Percentiles rank a stretch among this genome's conserved stretches.
phyloP scores from a whole-genome alignment of 2,797 vertebrate genomes.

The Paguma larvata region DNA sequence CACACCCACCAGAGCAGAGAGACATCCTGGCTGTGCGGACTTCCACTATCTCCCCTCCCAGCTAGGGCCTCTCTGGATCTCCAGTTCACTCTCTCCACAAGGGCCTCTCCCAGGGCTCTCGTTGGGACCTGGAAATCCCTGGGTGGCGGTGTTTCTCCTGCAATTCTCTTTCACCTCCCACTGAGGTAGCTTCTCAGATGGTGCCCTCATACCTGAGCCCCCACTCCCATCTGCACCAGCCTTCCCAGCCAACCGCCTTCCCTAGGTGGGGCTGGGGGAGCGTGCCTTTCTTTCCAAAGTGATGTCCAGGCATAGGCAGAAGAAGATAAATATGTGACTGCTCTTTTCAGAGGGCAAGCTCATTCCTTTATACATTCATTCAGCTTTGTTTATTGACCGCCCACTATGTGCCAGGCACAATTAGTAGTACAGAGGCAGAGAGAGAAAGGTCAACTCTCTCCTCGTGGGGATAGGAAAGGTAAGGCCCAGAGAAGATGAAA shows the following conservation, averaged over 20 bases:
- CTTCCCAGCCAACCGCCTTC: neutral
- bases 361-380: neutral
- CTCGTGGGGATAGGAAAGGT: neutral
- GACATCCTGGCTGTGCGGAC: rapidly evolving
- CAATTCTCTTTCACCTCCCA: neutral
- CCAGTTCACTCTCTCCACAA: neutral
- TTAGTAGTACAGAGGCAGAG: neutral
- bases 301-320: neutral
- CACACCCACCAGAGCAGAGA: neutral
- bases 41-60: rapidly evolving
- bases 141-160: neutral
- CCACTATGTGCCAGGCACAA: neutral
- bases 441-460: neutral
- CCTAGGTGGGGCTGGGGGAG: neutral
- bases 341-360: neutral
- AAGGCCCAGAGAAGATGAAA: neutral
- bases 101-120: neutral
- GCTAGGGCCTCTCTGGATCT: rapidly evolving
- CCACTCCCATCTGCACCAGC: neutral
- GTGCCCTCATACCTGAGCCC: neutral
- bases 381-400: neutral
- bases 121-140: neutral
- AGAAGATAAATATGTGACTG: neutral
- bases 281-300: neutral
- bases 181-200: neutral